phyloP scores from a whole-genome alignment of 2,797 vertebrate genomes.

The Nannoperca obscura region DNA sequence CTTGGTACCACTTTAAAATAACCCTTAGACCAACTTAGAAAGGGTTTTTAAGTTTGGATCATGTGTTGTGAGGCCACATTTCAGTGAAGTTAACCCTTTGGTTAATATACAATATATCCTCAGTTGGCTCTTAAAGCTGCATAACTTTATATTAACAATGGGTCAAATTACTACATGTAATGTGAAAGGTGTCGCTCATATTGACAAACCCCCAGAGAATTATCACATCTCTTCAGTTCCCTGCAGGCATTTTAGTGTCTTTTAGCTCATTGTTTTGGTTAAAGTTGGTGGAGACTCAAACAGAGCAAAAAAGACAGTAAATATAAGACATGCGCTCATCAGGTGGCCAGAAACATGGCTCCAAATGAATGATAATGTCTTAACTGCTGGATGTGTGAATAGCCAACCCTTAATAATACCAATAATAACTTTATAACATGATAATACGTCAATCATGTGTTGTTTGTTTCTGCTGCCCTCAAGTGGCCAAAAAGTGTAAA shows the following conservation, averaged over 20 bases:
- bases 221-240: not conserved
- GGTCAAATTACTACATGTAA: not conserved
- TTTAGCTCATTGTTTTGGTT: not conserved
- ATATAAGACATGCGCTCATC: not conserved
- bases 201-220: not conserved
- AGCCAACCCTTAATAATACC: not conserved
- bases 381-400: not conserved
- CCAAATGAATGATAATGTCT: not conserved
- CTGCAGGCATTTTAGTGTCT: not conserved
- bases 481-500: not conserved
- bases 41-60: not conserved
- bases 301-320: not conserved
- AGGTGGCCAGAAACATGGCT: not conserved
- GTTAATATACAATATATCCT: not conserved
- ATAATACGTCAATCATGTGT: not conserved
- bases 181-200: not conserved
- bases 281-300: not conserved
- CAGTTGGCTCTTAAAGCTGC: not conserved
- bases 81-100: not conserved
- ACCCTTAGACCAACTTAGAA: not conserved
- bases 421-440: not conserved
- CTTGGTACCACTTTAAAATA: slow-evolving; percentile 7
- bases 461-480: slow-evolving; percentile 3
- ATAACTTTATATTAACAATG: not conserved
- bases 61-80: not conserved